A percentile compares a stretch with the other conserved stretches of the same genome.
phyloP scores from a whole-genome alignment of 1,140 invertebrate genomes.

The Trichonephila clavipes region DNA sequence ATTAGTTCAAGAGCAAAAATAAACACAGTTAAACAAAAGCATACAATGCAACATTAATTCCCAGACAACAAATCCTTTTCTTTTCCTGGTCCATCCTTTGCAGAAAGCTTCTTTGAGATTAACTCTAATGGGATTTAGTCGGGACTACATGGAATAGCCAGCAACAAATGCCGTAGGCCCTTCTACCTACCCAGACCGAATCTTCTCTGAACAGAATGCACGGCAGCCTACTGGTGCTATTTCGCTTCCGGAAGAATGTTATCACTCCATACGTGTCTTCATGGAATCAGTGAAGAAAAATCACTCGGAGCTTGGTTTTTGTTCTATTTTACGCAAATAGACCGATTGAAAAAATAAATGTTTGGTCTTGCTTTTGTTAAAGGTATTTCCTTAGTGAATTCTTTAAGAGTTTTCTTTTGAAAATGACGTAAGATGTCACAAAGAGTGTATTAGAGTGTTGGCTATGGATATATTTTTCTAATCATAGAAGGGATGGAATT shows the following conservation, averaged over 20 bases:
- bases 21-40: too few relatives aligned
- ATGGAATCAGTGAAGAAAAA: background rate
- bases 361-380: too few relatives aligned
- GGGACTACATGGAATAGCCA: too few relatives aligned
- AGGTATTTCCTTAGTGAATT: too few relatives aligned
- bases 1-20: too few relatives aligned
- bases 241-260: background rate
- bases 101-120: background rate
- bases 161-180: background rate
- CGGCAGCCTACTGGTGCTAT: background rate
- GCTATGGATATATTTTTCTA: too few relatives aligned
- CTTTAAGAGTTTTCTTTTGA: too few relatives aligned
- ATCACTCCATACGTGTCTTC: background rate
- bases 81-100: background rate
- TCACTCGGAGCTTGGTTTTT: background rate
- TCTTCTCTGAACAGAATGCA: background rate
- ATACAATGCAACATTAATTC: background rate
- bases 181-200: background rate
- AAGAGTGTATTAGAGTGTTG: too few relatives aligned
- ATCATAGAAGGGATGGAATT: too few relatives aligned
- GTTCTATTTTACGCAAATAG: background rate
- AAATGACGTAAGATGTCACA: too few relatives aligned
- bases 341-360: background rate
- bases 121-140: background rate
- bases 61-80: background rate